These are phyloP conservation scores for Salvelinus fontinalis DNA, from an alignment of 2,113 vertebrate genomes.

Conservation along the genomic window DNA sequence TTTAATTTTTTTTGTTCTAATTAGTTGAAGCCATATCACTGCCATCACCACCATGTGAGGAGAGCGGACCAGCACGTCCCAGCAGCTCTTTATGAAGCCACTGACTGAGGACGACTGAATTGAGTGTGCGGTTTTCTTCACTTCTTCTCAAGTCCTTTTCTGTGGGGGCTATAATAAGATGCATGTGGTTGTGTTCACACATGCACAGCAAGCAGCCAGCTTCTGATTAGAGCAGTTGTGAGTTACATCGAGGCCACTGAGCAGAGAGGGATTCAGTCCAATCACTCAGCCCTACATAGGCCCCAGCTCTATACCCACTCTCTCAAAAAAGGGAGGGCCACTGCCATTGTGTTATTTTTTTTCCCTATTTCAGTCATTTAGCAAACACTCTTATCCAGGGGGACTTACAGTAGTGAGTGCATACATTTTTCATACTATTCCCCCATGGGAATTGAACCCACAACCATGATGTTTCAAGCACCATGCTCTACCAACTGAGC, in stretches of 20 bases:
- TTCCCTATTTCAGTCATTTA: too few species aligned
- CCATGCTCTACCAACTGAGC: too few species aligned
- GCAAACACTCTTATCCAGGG: too few species aligned
- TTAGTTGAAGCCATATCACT: slow-evolving; percentile 60
- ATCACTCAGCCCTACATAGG: background rate
- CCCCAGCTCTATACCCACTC: background rate
- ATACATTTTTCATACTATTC: too few species aligned
- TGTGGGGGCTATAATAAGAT: slow-evolving; percentile 24
- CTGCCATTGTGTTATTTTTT: too few species aligned
- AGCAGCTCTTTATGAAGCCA: slow-evolving; percentile 24
- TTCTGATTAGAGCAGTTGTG: slow-evolving; percentile 33
- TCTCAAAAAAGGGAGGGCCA: background rate
- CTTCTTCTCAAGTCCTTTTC: slow-evolving; percentile 12
- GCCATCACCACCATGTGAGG: slow-evolving; percentile 42
- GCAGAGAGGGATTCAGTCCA: slow-evolving; percentile 4
- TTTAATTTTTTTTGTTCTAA: slow-evolving; percentile 52
- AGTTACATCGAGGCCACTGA: slow-evolving; percentile 17
- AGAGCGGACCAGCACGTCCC: slow-evolving; percentile 20
- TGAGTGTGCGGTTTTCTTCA: slow-evolving; percentile 12
- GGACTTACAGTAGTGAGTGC: too few species aligned
- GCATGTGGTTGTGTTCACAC: slow-evolving; percentile 36
- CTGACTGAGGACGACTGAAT: slow-evolving; percentile 1
- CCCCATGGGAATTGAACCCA: too few species aligned
- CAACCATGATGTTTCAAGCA: too few species aligned
- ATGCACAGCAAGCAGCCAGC: slow-evolving; percentile 21